phyloP scores from a whole-genome alignment of 2,797 vertebrate genomes.

The Pseudopleuronectes americanus region DNA sequence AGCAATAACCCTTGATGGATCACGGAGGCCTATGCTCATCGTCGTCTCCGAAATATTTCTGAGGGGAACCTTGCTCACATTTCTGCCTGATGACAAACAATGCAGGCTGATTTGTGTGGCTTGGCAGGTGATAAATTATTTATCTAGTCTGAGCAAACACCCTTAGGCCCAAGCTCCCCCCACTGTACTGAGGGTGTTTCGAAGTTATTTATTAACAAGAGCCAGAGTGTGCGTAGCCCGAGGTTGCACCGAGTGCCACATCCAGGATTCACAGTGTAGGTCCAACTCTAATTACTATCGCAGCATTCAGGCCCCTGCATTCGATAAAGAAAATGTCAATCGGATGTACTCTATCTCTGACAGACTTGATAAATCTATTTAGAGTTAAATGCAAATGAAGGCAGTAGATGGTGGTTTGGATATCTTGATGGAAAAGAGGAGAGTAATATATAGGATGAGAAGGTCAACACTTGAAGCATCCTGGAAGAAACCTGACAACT shows the following conservation, averaged over 20 bases:
- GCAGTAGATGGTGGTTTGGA: neutral
- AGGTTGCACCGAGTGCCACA: constrained; percentile 42
- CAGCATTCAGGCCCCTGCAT: neutral
- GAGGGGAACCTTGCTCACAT: constrained; percentile 16
- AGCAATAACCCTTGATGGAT: neutral
- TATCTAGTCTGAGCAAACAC: constrained; percentile 62
- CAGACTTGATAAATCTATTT: neutral
- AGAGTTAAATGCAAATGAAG: neutral
- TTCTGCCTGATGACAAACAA: constrained; percentile 24
- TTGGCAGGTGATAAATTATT: constrained; percentile 54
- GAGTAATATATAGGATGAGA: no score
- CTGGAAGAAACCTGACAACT: no score
- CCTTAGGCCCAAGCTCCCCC: constrained; percentile 34
- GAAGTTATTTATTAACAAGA: constrained; percentile 58
- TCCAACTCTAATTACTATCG: constrained; percentile 9
- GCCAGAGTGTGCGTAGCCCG: constrained; percentile 23
- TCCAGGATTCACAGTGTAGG: constrained; percentile 33
- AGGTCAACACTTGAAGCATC: no score
- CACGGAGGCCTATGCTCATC: neutral
- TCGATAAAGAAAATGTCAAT: constrained; percentile 23
- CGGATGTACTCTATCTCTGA: constrained; percentile 7
- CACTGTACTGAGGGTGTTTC: constrained; percentile 22
- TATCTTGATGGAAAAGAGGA: neutral
- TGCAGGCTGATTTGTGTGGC: constrained; percentile 17
- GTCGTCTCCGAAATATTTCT: constrained; percentile 6